These are phyloP conservation scores for Cariama cristata DNA, from an alignment of 2,113 vertebrate genomes.

Conservation along the genomic window DNA sequence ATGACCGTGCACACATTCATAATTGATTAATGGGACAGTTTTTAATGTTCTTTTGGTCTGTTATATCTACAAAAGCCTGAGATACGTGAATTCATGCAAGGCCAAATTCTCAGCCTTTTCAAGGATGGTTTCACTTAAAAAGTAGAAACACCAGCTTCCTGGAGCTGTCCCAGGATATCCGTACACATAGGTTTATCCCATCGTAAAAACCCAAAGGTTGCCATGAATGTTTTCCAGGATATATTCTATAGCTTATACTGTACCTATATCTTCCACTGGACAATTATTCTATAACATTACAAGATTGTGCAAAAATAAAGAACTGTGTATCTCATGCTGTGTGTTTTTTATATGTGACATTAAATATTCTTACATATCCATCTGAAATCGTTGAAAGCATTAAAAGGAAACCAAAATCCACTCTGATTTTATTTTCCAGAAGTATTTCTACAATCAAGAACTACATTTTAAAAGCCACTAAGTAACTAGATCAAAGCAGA, in stretches of 20 bases:
- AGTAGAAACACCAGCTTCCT: not conserved
- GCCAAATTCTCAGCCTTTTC: not conserved
- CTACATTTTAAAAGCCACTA: not conserved
- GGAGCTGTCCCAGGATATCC: not conserved
- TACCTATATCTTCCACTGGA: not conserved
- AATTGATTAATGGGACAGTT: not conserved
- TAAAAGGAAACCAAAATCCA: not conserved
- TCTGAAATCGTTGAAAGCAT: not conserved
- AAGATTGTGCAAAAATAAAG: not conserved
- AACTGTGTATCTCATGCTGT: not conserved
- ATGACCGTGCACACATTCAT: not conserved
- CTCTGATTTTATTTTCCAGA: not conserved
- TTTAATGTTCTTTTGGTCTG: not conserved
- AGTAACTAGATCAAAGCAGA: not conserved
- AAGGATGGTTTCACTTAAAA: not conserved
- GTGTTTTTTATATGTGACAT: not conserved
- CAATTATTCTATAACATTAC: not conserved
- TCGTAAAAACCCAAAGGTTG: not conserved
- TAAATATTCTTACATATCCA: not conserved
- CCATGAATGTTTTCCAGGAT: not conserved
- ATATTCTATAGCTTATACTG: not conserved
- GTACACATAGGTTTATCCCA: not conserved
- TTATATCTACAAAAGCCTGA: not conserved
- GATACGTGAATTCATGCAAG: not conserved
- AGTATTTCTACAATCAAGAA: not conserved